Base-by-base conservation (phyloP, 2,888 invertebrate genomes). In the Tigriopus californicus region DNA sequence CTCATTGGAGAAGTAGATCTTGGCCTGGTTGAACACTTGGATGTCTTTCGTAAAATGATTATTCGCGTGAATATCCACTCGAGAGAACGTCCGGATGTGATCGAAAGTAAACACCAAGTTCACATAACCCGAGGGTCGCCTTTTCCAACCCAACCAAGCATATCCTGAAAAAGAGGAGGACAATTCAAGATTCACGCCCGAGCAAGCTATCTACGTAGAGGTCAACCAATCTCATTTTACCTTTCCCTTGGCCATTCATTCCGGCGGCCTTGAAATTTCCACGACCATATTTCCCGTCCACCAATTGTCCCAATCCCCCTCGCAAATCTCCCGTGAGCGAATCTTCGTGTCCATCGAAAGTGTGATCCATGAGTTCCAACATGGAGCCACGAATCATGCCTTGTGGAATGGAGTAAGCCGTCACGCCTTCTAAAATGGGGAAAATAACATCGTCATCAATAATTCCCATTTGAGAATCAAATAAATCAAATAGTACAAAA, bases 111-210 rank as follows among this genome's bases (percentile, higher is more conserved):
- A 86, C 51, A 79, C 74, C 62, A 87, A 78, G 70, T 83, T 82
- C 41, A 87, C 76, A 15, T 81, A 81, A 64, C 76, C 76, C 55
- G 79, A 79, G 58, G 76, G 68, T 68, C 81, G 80, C 66, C 81
- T 82, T 66, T 79, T 75, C 86, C 86, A 87, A 57, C 86, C 86
- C 55, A 87, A 79, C 86, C 86, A 87, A 70, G 84, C 84, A 69
- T 83, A 83, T 61, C 83, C 83, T 80, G 33, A 33, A 33, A 33
- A 33, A 33, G 33, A 33, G 33, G n/a, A n/a, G n/a, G n/a, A n/a
- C n/a, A n/a, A n/a, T n/a, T n/a, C n/a, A n/a, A n/a, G n/a, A n/a
- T n/a, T n/a, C n/a, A n/a, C n/a, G n/a, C n/a, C n/a, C n/a, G n/a
- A n/a, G n/a, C n/a, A n/a, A n/a, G n/a, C n/a, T n/a, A n/a, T n/a